Evolutionary conservation across 2,888 invertebrate species (phyloP).

Genomic region (Phortica okadai): DNA sequence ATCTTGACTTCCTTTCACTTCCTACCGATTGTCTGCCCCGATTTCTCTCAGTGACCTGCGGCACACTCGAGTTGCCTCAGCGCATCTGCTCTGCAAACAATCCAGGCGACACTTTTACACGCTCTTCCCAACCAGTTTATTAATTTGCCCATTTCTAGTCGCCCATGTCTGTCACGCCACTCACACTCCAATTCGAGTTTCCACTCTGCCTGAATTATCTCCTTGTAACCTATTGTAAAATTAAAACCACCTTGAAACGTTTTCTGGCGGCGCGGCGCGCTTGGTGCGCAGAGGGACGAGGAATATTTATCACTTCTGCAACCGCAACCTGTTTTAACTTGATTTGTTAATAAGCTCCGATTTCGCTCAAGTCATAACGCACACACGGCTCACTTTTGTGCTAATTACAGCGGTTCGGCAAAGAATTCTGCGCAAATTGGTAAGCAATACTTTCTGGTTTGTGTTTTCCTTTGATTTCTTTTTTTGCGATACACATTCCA

Average conservation of each 20-base stretch:
- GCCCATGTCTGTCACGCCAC: neutral
- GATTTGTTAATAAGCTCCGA: neutral
- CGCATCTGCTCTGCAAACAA: constrained; percentile 19
- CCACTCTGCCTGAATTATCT: constrained; percentile 9
- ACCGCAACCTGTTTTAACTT: neutral
- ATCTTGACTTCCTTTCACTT: neutral
- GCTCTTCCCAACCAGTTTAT: constrained; percentile 20
- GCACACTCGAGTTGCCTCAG: constrained; percentile 1
- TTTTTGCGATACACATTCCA: too few species aligned
- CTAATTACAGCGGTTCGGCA: too few species aligned
- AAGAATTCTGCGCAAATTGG: too few species aligned
- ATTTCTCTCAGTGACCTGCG: neutral
- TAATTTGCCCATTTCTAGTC: constrained; percentile 15
- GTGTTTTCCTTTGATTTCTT: too few species aligned
- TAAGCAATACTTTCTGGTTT: too few species aligned
- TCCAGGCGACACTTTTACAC: neutral
- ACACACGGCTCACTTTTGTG: too few species aligned
- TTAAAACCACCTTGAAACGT: neutral
- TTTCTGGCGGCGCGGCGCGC: neutral
- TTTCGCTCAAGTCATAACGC: too few species aligned
- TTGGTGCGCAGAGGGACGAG: neutral
- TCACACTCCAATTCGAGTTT: neutral
- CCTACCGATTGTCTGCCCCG: neutral
- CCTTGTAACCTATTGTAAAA: constrained; percentile 25
- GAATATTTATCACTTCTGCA: neutral